Conservation (phyloP, 2,797 vertebrate species). For the Buceros bicornis region DNA sequence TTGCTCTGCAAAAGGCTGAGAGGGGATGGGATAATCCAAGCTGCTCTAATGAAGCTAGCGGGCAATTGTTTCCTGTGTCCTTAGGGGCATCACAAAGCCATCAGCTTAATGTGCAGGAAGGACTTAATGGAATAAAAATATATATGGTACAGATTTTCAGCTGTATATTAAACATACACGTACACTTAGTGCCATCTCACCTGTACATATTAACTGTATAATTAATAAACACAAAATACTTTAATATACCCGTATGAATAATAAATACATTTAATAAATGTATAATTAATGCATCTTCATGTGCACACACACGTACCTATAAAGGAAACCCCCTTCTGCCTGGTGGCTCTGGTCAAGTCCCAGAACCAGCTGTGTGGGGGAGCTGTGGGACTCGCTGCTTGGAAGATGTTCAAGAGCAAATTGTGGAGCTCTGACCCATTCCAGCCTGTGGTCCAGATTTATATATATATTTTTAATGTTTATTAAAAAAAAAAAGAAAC, state of each 20-base stretch:
- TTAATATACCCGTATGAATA: conserved; percentile 3
- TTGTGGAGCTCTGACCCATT: background rate
- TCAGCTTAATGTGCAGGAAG: conserved; percentile 29
- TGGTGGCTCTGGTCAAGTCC: background rate
- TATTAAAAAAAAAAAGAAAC: background rate
- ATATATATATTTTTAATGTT: background rate
- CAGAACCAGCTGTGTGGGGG: background rate
- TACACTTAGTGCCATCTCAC: background rate
- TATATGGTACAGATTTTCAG: background rate
- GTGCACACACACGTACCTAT: background rate
- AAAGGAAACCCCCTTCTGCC: background rate
- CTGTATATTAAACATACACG: background rate
- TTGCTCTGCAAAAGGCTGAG: background rate
- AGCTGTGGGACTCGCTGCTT: background rate
- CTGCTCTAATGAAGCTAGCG: background rate
- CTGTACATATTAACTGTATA: background rate
- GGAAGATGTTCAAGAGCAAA: background rate
- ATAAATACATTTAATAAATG: conserved; percentile 37
- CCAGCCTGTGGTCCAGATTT: background rate
- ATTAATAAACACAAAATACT: conserved; percentile 44
- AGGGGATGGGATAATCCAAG: background rate
- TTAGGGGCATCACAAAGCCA: background rate
- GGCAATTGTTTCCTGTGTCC: background rate
- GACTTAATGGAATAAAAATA: conserved; percentile 7
- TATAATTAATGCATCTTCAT: conserved; percentile 23